Percentiles rank a stretch among this genome's conserved stretches.
phyloP scores from a whole-genome alignment of 2,113 vertebrate species.

The Noctilio leporinus region DNA sequence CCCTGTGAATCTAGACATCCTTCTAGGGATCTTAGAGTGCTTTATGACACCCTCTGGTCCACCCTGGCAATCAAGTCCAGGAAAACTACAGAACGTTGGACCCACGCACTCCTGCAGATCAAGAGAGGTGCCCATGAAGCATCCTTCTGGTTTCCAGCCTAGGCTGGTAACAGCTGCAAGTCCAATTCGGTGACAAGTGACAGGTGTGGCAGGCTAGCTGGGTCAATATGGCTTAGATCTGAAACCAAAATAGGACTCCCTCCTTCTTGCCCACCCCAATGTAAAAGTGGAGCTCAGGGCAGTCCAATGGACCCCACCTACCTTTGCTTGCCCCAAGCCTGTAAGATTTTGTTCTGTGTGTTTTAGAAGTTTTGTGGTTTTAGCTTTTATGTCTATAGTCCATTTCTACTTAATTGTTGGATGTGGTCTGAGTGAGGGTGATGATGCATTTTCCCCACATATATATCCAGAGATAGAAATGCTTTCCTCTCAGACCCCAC shows the following conservation, averaged over 20 bases:
- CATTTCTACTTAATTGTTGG: neutral
- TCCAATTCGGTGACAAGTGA: neutral
- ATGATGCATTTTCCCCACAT: neutral
- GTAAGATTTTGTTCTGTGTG: neutral
- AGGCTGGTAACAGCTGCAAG: neutral
- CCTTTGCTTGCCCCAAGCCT: neutral
- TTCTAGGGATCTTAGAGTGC: neutral
- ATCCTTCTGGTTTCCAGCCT: neutral
- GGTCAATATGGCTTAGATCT: neutral
- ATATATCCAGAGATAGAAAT: neutral
- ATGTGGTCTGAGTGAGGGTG: neutral
- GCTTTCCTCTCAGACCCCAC: neutral
- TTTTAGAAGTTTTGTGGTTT: neutral
- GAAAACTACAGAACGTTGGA: neutral
- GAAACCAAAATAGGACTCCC: neutral
- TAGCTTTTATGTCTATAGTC: neutral
- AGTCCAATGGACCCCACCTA: neutral
- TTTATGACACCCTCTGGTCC: neutral
- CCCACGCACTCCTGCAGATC: neutral
- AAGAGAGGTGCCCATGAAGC: neutral
- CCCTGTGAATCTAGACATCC: neutral
- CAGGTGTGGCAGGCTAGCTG: neutral
- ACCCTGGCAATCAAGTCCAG: neutral
- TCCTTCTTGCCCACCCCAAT: neutral
- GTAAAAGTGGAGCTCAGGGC: neutral